Percentiles rank a stretch among this genome's conserved stretches.
phyloP scores from a whole-genome alignment of 2,888 invertebrate genomes.

The Zootermopsis nevadensis region DNA sequence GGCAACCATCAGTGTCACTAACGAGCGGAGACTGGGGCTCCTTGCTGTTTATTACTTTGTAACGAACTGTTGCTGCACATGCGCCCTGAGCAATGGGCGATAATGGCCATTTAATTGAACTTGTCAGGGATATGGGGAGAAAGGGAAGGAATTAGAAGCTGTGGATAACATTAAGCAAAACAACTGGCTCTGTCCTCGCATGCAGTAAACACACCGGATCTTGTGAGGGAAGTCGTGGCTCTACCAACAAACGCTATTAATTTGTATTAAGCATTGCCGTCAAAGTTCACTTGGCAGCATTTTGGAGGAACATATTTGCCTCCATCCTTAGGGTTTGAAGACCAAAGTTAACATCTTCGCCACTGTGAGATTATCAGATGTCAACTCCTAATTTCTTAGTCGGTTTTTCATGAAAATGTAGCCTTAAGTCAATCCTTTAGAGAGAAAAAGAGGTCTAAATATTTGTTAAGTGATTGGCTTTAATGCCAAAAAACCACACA shows the following conservation, averaged over 20 bases:
- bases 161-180: slow-evolving; percentile 31
- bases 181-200: slow-evolving; percentile 24
- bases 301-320: too few species aligned
- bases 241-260: background rate
- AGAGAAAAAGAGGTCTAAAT: too few species aligned
- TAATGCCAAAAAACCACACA: too few species aligned
- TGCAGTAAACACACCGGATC: background rate
- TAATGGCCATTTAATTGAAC: slow-evolving; percentile 31
- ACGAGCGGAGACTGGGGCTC: background rate
- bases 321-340: background rate
- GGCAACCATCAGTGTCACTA: slow-evolving; percentile 5
- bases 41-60: background rate
- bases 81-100: slow-evolving; percentile 35
- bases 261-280: background rate
- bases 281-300: too few species aligned
- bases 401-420: too few species aligned
- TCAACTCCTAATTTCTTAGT: too few species aligned
- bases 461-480: too few species aligned
- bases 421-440: too few species aligned
- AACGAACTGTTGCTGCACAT: slow-evolving; percentile 6
- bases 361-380: too few species aligned
- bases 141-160: slow-evolving; percentile 24
- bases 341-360: too few species aligned
- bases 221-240: background rate
- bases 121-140: slow-evolving; percentile 12